Conservation (phyloP, 2,797 vertebrate species). For the Gadopsis marmoratus region DNA sequence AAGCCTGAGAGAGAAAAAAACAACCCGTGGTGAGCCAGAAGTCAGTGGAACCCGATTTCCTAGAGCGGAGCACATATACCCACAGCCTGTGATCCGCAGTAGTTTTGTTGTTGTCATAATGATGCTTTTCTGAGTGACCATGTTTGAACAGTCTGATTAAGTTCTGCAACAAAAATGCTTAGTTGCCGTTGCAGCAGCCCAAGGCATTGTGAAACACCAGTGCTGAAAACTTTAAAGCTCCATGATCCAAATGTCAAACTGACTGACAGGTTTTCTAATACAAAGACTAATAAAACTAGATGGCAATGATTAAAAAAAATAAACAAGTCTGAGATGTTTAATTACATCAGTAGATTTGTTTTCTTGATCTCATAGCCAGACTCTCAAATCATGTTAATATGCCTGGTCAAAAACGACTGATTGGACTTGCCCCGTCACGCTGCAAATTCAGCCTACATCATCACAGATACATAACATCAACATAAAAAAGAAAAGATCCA, state of each 20-base stretch:
- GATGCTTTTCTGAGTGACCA: neutral
- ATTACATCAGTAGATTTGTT: too few relatives aligned
- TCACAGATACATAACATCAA: conserved; percentile 17
- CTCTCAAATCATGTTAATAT: too few relatives aligned
- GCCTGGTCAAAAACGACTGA: too few relatives aligned
- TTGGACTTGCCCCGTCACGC: too few relatives aligned
- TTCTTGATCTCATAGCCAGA: too few relatives aligned
- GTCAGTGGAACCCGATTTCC: neutral
- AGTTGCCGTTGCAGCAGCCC: neutral
- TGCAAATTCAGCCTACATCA: neutral
- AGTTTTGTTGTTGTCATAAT: neutral
- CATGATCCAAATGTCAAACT: neutral
- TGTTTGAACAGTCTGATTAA: neutral
- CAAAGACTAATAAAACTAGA: neutral
- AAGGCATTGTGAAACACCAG: neutral
- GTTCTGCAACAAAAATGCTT: neutral
- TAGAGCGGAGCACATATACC: neutral
- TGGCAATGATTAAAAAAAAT: neutral
- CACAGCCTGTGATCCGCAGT: neutral
- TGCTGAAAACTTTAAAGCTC: conserved; percentile 3
- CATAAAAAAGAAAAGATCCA: conserved; percentile 39
- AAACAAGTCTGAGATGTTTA: neutral
- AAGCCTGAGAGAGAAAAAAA: conserved; percentile 9
- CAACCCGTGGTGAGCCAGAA: neutral
- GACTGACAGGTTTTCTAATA: neutral